phyloP scores from a whole-genome alignment of 2,888 invertebrate species.

The Allophyes oxyacanthae region DNA sequence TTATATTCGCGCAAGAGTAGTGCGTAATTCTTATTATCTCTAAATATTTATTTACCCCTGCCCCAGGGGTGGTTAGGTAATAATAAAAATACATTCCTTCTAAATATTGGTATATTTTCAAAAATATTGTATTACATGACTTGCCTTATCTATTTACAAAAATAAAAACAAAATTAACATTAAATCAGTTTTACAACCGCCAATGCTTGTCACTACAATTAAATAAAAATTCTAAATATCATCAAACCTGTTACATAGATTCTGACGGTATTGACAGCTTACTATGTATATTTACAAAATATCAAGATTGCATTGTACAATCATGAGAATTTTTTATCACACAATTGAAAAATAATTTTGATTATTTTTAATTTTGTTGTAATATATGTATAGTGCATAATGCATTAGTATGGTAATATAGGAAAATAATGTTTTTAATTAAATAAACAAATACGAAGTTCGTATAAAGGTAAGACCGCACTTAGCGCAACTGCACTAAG shows the following conservation, averaged over 20 bases:
- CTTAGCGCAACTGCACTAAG: no score
- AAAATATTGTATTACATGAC: slow-evolving; percentile 89
- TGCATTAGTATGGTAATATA: slow-evolving; percentile 24
- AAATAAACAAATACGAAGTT: slow-evolving; percentile 18
- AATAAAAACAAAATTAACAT: slow-evolving; percentile 75
- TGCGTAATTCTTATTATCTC: no score
- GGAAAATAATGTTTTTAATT: slow-evolving; percentile 43
- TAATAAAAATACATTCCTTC: slow-evolving; percentile 68
- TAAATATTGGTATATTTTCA: slow-evolving; percentile 89
- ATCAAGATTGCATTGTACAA: slow-evolving; percentile 36
- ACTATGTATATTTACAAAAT: slow-evolving; percentile 59
- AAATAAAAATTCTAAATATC: slow-evolving; percentile 52
- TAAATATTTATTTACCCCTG: no score
- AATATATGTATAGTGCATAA: slow-evolving; percentile 39
- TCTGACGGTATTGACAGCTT: slow-evolving; percentile 37
- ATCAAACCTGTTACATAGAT: slow-evolving; percentile 44
- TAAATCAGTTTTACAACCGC: slow-evolving; percentile 68
- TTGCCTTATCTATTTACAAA: slow-evolving; percentile 88
- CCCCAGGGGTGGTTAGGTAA: neutral
- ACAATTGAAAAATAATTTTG: slow-evolving; percentile 46
- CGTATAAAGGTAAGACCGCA: no score
- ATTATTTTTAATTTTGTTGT: slow-evolving; percentile 26
- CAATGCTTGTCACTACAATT: slow-evolving; percentile 61
- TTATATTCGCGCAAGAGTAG: no score
- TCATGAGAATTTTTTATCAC: slow-evolving; percentile 32